Conservation (phyloP, 2,888 invertebrate species). For the Rhagonycha lutea region DNA sequence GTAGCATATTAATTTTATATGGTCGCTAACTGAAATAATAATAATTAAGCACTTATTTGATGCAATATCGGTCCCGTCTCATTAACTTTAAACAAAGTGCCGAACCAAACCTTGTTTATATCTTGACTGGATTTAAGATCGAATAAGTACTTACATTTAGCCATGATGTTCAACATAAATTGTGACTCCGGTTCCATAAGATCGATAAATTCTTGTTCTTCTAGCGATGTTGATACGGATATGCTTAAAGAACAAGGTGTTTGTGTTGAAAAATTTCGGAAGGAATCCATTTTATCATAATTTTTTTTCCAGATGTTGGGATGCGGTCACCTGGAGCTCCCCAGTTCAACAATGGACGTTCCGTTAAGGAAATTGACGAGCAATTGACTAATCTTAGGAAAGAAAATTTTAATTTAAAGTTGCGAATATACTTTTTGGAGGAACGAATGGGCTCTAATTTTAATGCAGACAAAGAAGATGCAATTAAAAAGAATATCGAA, state of each 20-base stretch:
- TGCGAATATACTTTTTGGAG: conserved; percentile 89
- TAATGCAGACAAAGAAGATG: conserved; percentile 67
- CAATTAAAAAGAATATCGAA: conserved; percentile 69
- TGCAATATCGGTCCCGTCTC: conserved; percentile 1
- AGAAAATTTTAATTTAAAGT: conserved; percentile 91
- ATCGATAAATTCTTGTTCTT: conserved; percentile 9
- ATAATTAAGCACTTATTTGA: background rate
- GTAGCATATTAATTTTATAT: background rate
- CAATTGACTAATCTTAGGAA: conserved; percentile 80
- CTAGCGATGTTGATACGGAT: conserved; percentile 17
- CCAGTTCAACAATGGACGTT: conserved; percentile 60
- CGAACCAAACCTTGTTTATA: background rate
- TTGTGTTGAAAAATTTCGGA: background rate
- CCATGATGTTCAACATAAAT: background rate
- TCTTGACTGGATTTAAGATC: background rate
- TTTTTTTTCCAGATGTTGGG: conserved; percentile 35
- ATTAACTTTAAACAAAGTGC: conserved; percentile 16
- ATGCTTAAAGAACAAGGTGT: background rate
- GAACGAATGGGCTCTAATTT: conserved; percentile 75
- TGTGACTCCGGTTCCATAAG: background rate
- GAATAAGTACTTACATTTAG: background rate
- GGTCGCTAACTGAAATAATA: background rate
- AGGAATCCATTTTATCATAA: background rate
- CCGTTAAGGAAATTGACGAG: conserved; percentile 90
- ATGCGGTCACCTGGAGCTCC: conserved; percentile 45